Evolutionary conservation across 1,140 invertebrate species (phyloP), one percentile per base, ranked within the genome.

Genomic region (Maconellicoccus hirsutus): DNA sequence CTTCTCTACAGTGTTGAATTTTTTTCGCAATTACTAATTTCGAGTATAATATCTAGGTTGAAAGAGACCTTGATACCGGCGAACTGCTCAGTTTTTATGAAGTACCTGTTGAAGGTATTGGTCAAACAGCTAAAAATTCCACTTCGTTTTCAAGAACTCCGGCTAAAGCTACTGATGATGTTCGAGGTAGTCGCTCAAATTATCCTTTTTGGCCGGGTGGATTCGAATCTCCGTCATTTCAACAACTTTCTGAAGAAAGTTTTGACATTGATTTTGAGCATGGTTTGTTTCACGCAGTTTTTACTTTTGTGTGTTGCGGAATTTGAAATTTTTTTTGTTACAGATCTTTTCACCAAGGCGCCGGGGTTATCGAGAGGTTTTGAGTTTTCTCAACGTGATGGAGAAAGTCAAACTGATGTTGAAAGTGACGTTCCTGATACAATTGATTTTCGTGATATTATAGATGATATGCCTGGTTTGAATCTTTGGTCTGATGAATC

Each of bases 171-270:
- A 78, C 80, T 38, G 82, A 88, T 75, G 81, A 83, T 74, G 82
- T 89, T 7, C 81, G 72, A 22, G 69, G 63, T 79, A 90, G 90
- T 77, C 81, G 85, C 0, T 85, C 84, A 70, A 91, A 90, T 77
- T 85, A 84, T 78, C 89, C 89, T 26, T 93, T 93, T 78, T 89
- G 87, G 87, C 89, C 90, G 72, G 89, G 87, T 38, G 89, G 89
- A 38, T n/a, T 39, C 61, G 22, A 42, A 87, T 90, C 42, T 75
- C 23, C 38, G 2, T 42, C 23, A 12, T 25, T 39, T 69, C 0
- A 61, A 14, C 63, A 59, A 71, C 72, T 59, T 19, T 38, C 59
- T 19, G 70, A 73, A 27, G 73, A 79, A 16, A 79, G 80, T 70
- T 75, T 78, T 33, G 73, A 79, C 61, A 63, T 71, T 27, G 70